A percentile compares a stretch with the other conserved stretches of the same genome.
phyloP scores from a whole-genome alignment of 1,140 invertebrate species.

The Drosophila bipectinata region DNA sequence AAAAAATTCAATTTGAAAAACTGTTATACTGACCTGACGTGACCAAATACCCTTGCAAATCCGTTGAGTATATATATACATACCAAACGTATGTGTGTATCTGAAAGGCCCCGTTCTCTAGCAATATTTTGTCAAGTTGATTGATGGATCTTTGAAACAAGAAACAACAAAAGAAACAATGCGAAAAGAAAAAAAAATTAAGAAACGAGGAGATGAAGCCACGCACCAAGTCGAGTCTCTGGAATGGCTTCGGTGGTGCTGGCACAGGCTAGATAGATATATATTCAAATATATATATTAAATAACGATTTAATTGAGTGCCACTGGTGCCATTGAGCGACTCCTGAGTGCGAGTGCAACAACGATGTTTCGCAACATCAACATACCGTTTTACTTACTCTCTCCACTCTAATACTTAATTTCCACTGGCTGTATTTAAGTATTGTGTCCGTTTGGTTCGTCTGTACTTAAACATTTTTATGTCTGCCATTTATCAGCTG shows the following conservation, averaged over 20 bases:
- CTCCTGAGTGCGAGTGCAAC: constrained; percentile 66
- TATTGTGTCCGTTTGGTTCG: constrained; percentile 82
- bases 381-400: constrained; percentile 67
- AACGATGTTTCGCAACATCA: constrained; percentile 46
- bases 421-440: constrained; percentile 75
- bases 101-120: constrained; percentile 73
- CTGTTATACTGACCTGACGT: constrained; percentile 23
- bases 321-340: constrained; percentile 75
- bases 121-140: constrained; percentile 78
- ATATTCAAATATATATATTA: not conserved
- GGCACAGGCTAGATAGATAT: not conserved
- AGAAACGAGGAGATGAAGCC: constrained; percentile 34
- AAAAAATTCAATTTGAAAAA: not conserved
- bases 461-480: constrained; percentile 84
- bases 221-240: constrained; percentile 71
- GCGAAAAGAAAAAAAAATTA: constrained; percentile 18
- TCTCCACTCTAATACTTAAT: constrained; percentile 68
- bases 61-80: constrained; percentile 48
- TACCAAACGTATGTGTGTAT: constrained; percentile 39
- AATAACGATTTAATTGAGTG: constrained; percentile 16
- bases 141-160: constrained; percentile 70
- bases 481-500: constrained; percentile 79
- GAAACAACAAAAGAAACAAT: constrained; percentile 43
- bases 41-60: constrained; percentile 59
- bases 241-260: constrained; percentile 71